A percentile compares a stretch with the other conserved stretches of the same genome.
Conservation (phyloP, 1,140 invertebrate species). For the Ceratina calcarata region DNA sequence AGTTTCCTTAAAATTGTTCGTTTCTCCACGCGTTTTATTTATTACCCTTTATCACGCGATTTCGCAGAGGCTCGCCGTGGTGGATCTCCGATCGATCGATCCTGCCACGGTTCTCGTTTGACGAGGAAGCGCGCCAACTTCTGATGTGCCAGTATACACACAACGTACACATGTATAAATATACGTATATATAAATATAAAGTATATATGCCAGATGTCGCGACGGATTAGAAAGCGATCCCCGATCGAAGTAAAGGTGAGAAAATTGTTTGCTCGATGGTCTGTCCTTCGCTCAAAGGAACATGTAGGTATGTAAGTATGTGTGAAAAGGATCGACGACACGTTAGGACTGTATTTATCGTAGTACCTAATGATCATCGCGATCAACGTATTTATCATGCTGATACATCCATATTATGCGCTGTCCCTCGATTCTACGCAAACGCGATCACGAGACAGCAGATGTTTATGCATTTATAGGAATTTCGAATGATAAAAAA, state of each 20-base stretch:
- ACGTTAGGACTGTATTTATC: conserved; percentile 41
- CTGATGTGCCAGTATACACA: conserved; percentile 65
- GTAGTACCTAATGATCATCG: conserved; percentile 14
- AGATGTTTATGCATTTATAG: no score
- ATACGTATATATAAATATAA: no score
- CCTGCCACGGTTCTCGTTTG: conserved; percentile 46
- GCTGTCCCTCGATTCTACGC: no score
- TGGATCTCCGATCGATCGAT: conserved; percentile 27
- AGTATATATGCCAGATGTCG: neutral
- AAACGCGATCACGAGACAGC: no score
- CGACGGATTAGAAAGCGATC: neutral
- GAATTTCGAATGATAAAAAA: no score
- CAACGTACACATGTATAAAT: neutral
- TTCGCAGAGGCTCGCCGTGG: conserved; percentile 46
- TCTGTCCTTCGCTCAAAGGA: neutral
- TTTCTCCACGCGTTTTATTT: conserved; percentile 16
- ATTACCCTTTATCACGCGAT: conserved; percentile 23
- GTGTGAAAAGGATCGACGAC: neutral
- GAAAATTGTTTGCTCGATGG: neutral
- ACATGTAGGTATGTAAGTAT: neutral
- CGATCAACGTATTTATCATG: conserved; percentile 34
- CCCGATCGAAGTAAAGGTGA: no score
- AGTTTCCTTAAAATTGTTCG: neutral
- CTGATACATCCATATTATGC: no score
- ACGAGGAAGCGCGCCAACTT: conserved; percentile 57